Evolutionary conservation across 2,888 invertebrate genomes (phyloP).

Genomic region (Drosophila limbata): DNA sequence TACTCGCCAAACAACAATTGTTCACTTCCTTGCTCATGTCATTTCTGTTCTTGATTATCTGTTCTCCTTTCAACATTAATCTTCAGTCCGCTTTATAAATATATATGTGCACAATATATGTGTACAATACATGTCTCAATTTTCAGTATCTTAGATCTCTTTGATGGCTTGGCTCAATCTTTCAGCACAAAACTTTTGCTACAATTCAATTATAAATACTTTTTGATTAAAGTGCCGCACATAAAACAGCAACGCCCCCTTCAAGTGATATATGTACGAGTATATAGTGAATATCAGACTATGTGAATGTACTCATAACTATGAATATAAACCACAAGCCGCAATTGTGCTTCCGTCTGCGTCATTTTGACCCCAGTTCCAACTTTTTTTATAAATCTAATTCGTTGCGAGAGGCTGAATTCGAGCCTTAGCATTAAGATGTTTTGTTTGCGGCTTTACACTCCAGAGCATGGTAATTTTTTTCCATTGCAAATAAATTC

Average conservation of each 20-base stretch:
- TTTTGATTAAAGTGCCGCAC: conserved; percentile 69
- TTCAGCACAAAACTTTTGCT: conserved; percentile 59
- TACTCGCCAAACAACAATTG: conserved; percentile 25
- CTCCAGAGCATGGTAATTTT: conserved; percentile 9
- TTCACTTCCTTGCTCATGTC: conserved; percentile 50
- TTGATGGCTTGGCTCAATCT: conserved; percentile 58
- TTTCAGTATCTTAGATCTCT: conserved; percentile 57
- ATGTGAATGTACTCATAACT: conserved; percentile 23
- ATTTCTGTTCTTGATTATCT: conserved; percentile 37
- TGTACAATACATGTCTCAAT: conserved; percentile 53
- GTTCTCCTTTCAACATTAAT: conserved; percentile 65
- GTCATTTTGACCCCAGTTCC: conserved; percentile 49
- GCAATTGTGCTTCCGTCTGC: conserved; percentile 61
- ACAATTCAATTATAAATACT: conserved; percentile 76
- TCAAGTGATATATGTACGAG: conserved; percentile 33
- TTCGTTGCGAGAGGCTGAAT: conserved; percentile 28
- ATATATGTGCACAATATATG: conserved; percentile 19
- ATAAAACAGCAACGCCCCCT: conserved; percentile 63
- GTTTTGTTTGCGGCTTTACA: conserved; percentile 44
- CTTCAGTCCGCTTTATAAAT: conserved; percentile 46
- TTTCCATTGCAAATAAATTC: conserved; percentile 57
- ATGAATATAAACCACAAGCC: conserved; percentile 49
- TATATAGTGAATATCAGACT: conserved; percentile 22
- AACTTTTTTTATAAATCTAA: conserved; percentile 37
- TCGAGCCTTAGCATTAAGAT: conserved; percentile 37